Conservation (phyloP, 2,888 invertebrate species). For the Caenorhabditis imperialis region DNA sequence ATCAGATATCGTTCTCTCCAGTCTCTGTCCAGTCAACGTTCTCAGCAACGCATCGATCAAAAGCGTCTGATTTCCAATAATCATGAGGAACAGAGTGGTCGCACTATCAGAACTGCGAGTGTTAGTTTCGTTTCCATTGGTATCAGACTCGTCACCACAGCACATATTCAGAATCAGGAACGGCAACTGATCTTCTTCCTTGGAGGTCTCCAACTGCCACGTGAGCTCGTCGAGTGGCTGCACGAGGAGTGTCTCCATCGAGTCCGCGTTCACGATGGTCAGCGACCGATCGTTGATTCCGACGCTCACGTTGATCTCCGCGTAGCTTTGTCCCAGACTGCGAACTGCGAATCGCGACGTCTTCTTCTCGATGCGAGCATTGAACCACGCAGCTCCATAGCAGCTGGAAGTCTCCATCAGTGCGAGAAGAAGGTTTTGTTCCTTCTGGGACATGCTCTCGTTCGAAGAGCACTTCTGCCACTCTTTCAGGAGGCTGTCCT, state of each 20-base stretch:
- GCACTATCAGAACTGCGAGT: slow-evolving; percentile 6
- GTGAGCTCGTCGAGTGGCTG: slow-evolving; percentile 58
- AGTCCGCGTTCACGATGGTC: slow-evolving; percentile 88
- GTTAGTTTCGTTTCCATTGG: slow-evolving; percentile 9
- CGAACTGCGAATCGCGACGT: slow-evolving; percentile 29
- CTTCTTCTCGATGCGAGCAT: slow-evolving; percentile 30
- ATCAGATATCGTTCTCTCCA: slow-evolving; percentile 37
- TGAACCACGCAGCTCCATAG: slow-evolving; percentile 48
- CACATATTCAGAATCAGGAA: slow-evolving; percentile 41
- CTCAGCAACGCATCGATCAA: slow-evolving; percentile 41
- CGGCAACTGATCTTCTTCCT: slow-evolving; percentile 9
- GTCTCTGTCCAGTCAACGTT: slow-evolving; percentile 23
- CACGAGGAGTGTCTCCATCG: slow-evolving; percentile 79
- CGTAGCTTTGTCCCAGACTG: slow-evolving; percentile 39
- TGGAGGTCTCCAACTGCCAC: slow-evolving; percentile 31
- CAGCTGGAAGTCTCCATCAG: slow-evolving; percentile 33
- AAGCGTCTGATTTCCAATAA: slow-evolving; percentile 31
- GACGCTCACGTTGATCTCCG: slow-evolving; percentile 81
- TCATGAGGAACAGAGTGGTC: slow-evolving; percentile 25
- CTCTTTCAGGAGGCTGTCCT: slow-evolving; percentile 13
- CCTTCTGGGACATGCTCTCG: slow-evolving; percentile 5
- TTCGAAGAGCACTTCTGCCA: slow-evolving; percentile 19
- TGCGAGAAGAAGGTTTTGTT: slow-evolving; percentile 10
- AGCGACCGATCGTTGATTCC: slow-evolving; percentile 90
- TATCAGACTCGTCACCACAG: slow-evolving; percentile 17